Evolutionary conservation across 2,888 invertebrate genomes (phyloP), one percentile per base, ranked within the genome.

Genomic region (Apamea monoglypha): DNA sequence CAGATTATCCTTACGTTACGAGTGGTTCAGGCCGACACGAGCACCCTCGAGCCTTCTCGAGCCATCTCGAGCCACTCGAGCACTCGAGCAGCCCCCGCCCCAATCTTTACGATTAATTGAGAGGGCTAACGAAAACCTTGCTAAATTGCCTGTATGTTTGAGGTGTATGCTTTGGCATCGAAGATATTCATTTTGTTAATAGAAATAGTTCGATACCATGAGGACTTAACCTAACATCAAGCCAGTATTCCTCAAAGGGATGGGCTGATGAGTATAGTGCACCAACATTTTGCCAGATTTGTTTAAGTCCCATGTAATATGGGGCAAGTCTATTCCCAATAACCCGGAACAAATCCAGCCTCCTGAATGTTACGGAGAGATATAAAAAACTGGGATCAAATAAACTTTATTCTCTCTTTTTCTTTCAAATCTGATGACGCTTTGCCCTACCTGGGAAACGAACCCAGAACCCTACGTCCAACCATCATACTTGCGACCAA

Each of bases 21-120:
- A 92, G 92, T 86, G 90, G 88, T 69, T 86, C 84, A 87, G 89
- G 87, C 90, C 88, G 83, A 83, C 81, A 84, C 77, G 83, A 93
- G 93, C 61, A 87, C 85, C 78, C 92, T 93, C 84, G 76, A 90
- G 79, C 74, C 76, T 16, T 32, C 74, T 78, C 74, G 87, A 87
- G 81, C 88, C 89, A 80, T 36, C 73, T 84, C 88, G 90, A 86
- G 86, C 84, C 85, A 63, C 88, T 89, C 82, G 85, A 87, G 89
- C 81, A 82, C 88, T 85, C 85, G 81, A 90, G 82, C 69, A 80
- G 40, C 85, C 74, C n/a, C 53, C 85, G 72, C 88, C 87, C 84
- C 83, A 88, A 87, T 89, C 90, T 94, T 93, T 91, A 92, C 94
- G 93, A 94, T 93, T 95, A 95, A 95, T 95, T 94, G 94, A 94